phyloP scores from a whole-genome alignment of 2,797 vertebrate species.

The Halcyon leucocephala region DNA sequence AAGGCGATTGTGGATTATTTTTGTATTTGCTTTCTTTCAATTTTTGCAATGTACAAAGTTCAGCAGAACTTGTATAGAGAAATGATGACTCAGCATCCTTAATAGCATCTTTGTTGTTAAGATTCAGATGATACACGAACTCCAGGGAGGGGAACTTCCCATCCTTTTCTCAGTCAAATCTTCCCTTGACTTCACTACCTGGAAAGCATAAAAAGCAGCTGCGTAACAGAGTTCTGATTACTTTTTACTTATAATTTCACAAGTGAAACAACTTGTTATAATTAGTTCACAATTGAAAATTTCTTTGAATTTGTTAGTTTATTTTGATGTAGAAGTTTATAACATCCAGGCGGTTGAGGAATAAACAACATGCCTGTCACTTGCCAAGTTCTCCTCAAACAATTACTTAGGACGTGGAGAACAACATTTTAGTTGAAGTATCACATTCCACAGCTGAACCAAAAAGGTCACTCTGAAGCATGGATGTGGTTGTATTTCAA shows the following conservation, averaged over 20 bases:
- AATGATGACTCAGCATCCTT: not conserved
- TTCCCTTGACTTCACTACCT: not conserved
- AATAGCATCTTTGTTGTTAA: not conserved
- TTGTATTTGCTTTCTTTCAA: not conserved
- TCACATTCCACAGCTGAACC: not conserved
- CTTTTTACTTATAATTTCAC: not conserved
- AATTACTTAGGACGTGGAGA: not conserved
- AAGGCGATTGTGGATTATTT: not conserved
- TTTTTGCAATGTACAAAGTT: not conserved
- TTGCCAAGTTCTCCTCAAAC: conserved; percentile 21
- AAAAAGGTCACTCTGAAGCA: not conserved
- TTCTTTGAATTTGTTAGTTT: conserved; percentile 17
- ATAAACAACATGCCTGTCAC: not conserved
- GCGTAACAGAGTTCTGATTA: not conserved
- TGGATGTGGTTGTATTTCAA: not conserved
- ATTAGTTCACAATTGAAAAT: not conserved
- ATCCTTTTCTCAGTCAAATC: not conserved
- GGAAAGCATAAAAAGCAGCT: not conserved
- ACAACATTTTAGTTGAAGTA: not conserved
- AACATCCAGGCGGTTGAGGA: conserved; percentile 2
- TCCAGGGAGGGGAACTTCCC: not conserved
- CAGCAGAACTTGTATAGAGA: not conserved
- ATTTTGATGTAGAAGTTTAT: conserved; percentile 35
- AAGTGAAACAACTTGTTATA: not conserved
- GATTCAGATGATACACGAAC: not conserved